A percentile compares a stretch with the other conserved stretches of the same genome.
phyloP scores from a whole-genome alignment of 2,797 vertebrate species.

The Botia almorhae region DNA sequence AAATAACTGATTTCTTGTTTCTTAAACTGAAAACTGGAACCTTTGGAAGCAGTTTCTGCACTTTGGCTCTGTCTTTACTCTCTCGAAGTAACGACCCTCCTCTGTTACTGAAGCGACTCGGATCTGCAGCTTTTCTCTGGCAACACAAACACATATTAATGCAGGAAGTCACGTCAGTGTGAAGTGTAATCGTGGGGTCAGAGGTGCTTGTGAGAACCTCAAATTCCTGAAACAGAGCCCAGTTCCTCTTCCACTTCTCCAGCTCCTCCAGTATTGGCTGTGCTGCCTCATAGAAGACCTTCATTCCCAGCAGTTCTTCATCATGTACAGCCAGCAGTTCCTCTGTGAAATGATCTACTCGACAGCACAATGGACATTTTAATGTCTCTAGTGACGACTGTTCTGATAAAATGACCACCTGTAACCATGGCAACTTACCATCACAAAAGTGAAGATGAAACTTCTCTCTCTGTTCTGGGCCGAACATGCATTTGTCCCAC shows the following conservation, averaged over 20 bases:
- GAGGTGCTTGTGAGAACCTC: slow-evolving; percentile 64
- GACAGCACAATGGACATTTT: background rate
- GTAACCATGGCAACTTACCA: slow-evolving; percentile 58
- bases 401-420: too few species aligned
- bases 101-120: slow-evolving; percentile 72
- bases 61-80: slow-evolving; percentile 69
- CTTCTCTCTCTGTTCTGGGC: slow-evolving; percentile 63
- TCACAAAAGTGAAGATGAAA: slow-evolving; percentile 65
- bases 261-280: slow-evolving; percentile 65
- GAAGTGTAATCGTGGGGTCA: background rate
- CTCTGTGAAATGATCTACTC: slow-evolving; percentile 69
- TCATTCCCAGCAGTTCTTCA: slow-evolving; percentile 65
- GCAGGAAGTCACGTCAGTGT: too few species aligned
- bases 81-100: slow-evolving; percentile 74
- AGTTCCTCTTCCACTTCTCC: slow-evolving; percentile 70
- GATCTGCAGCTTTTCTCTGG: slow-evolving; percentile 74
- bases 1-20: background rate
- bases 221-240: slow-evolving; percentile 68
- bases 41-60: slow-evolving; percentile 74
- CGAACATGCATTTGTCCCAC: slow-evolving; percentile 73
- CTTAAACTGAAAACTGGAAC: slow-evolving; percentile 44
- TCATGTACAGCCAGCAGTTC: slow-evolving; percentile 70
- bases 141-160: background rate
- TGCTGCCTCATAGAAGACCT: slow-evolving; percentile 60
- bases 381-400: background rate